Evolutionary conservation across 2,113 vertebrate genomes (phyloP).

Genomic region (Pseudorectes ferrugineus): DNA sequence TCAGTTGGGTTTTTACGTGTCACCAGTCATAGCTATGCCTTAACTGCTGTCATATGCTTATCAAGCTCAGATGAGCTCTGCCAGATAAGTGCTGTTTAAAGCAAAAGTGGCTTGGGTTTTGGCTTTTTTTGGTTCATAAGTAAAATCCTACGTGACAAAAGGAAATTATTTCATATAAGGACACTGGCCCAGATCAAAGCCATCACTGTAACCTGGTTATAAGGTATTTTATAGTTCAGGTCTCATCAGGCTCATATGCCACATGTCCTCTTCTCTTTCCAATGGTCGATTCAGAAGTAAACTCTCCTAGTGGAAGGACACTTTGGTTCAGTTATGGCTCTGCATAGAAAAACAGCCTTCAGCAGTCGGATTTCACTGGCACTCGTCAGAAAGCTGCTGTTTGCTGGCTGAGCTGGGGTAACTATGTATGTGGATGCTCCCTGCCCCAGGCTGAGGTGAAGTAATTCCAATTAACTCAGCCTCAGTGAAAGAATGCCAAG

Average conservation of each 20-base stretch:
- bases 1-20: not conserved
- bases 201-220: not conserved
- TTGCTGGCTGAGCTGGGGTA: not conserved
- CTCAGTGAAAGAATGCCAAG: not conserved
- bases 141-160: not conserved
- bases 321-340: not conserved
- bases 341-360: not conserved
- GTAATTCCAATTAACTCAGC: not conserved
- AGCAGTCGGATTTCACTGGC: not conserved
- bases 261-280: not conserved
- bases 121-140: not conserved
- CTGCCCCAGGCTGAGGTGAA: not conserved
- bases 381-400: accelerated
- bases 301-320: not conserved
- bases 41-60: not conserved
- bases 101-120: not conserved
- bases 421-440: accelerated
- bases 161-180: not conserved
- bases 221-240: not conserved
- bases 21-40: not conserved
- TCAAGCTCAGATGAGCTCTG: not conserved
- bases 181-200: not conserved
- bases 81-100: not conserved
- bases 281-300: not conserved
- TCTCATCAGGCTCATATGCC: not conserved